Conservation (phyloP, 2,888 invertebrate species). For the Entomobrya multifasciata region DNA sequence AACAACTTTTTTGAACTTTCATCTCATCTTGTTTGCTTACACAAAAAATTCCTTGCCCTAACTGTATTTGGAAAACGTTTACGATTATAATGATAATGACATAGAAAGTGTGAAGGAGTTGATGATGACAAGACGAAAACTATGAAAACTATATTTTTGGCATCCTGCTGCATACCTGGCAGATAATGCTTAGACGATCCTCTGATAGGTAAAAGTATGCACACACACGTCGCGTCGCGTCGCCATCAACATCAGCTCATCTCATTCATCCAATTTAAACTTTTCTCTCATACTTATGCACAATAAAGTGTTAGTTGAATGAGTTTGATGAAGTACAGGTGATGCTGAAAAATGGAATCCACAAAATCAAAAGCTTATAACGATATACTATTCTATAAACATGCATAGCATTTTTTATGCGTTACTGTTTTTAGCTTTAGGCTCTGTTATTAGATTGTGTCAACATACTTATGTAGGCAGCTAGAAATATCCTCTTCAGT, state of each 20-base stretch:
- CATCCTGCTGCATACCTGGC: background rate
- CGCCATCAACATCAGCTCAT: background rate
- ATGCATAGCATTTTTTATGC: no score
- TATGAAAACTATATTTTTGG: background rate
- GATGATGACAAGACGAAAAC: background rate
- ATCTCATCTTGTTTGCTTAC: constrained; percentile 18
- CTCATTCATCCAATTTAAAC: constrained; percentile 35
- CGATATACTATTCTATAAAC: background rate
- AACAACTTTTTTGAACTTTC: constrained; percentile 12
- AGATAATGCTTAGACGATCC: no score
- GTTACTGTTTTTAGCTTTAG: background rate
- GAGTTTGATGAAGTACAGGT: constrained; percentile 45
- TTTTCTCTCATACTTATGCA: background rate
- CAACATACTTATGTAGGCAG: background rate
- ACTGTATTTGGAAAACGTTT: background rate
- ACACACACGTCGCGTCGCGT: background rate
- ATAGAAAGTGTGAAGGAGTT: constrained; percentile 21
- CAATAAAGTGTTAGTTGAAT: constrained; percentile 23
- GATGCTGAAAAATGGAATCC: constrained; percentile 23
- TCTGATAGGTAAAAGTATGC: background rate
- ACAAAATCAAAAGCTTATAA: background rate
- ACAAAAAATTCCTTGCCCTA: constrained; percentile 1
- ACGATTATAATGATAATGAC: constrained; percentile 31
- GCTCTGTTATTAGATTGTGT: background rate
- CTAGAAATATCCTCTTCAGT: background rate